Conservation (phyloP, 1,140 invertebrate genomes). For the Bombus affinis region DNA sequence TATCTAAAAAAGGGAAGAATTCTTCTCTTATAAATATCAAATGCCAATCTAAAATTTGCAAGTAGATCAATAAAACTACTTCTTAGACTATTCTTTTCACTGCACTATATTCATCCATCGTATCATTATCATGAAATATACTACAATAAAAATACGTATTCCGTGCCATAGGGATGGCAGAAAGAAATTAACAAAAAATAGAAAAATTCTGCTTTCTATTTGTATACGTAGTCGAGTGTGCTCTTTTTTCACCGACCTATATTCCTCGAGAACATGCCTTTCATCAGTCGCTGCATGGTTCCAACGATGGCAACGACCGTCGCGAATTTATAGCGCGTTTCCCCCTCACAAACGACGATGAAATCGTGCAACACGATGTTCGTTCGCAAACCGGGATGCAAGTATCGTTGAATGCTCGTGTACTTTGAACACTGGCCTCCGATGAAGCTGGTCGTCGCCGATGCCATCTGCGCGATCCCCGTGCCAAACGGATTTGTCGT, state of each 20-base stretch:
- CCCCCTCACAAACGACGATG: conserved; percentile 15
- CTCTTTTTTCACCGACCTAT: conserved; percentile 36
- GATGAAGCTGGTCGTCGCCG: conserved; percentile 21
- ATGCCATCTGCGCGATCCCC: conserved; percentile 29
- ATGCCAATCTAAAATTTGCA: neutral
- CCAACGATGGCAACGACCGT: conserved; percentile 28
- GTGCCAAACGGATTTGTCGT: conserved; percentile 63
- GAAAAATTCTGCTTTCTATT: conserved; percentile 17
- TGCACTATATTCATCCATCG: neutral
- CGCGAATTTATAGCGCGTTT: conserved; percentile 59
- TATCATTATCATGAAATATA: neutral
- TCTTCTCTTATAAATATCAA: neutral
- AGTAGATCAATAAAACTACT: neutral
- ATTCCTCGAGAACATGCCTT: conserved; percentile 44
- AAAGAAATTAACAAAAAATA: conserved; percentile 10
- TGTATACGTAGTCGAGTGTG: neutral
- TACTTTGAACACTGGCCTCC: conserved; percentile 31
- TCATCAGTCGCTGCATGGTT: conserved; percentile 39
- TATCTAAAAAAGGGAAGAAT: neutral
- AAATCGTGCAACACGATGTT: conserved; percentile 46
- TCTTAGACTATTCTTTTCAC: neutral
- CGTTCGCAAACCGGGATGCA: conserved; percentile 58
- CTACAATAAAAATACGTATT: too few species aligned
- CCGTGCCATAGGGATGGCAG: neutral
- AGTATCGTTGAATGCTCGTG: conserved; percentile 39